These are phyloP conservation scores for Pelagia noctiluca DNA, from an alignment of 30 jellyfish, hydroid and myxozoan genomes.

Conservation along the genomic window DNA sequence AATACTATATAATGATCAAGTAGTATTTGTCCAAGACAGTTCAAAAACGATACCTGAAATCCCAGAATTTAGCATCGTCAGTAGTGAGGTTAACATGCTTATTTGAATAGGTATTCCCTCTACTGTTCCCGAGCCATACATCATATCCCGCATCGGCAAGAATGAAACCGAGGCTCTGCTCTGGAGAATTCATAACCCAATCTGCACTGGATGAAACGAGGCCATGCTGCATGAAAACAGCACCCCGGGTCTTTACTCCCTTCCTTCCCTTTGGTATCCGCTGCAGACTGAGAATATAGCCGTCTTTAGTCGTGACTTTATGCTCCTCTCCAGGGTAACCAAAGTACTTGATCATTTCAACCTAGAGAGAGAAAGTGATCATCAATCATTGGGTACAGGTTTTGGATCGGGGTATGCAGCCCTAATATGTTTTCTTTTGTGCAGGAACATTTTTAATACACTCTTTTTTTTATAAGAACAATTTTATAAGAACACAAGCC, in stretches of 20 bases:
- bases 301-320: constrained; percentile 83
- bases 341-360: constrained; percentile 78
- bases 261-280: constrained; percentile 91
- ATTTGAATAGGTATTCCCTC: constrained; percentile 92
- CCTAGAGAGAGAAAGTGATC: constrained; percentile 41
- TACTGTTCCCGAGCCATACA: constrained; percentile 96
- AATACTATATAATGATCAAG: too few relatives aligned
- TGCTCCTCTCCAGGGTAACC: constrained; percentile 93
- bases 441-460: too few relatives aligned
- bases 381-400: too few relatives aligned
- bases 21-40: too few relatives aligned
- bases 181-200: constrained; percentile 84
- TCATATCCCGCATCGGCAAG: constrained; percentile 94
- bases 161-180: constrained; percentile 88
- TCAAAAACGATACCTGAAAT: constrained; percentile 83
- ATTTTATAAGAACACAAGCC: too few relatives aligned
- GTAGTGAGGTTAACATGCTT: constrained; percentile 71
- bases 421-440: too few relatives aligned
- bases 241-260: constrained; percentile 71
- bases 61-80: constrained; percentile 87
- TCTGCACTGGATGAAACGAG: constrained; percentile 87
- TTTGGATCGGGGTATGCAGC: too few relatives aligned
- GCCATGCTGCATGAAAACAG: constrained; percentile 91
- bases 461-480: too few relatives aligned
- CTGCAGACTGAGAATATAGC: constrained; percentile 88